Evolutionary conservation across 2,888 invertebrate genomes (phyloP).

Genomic region (Urechis unicinctus): DNA sequence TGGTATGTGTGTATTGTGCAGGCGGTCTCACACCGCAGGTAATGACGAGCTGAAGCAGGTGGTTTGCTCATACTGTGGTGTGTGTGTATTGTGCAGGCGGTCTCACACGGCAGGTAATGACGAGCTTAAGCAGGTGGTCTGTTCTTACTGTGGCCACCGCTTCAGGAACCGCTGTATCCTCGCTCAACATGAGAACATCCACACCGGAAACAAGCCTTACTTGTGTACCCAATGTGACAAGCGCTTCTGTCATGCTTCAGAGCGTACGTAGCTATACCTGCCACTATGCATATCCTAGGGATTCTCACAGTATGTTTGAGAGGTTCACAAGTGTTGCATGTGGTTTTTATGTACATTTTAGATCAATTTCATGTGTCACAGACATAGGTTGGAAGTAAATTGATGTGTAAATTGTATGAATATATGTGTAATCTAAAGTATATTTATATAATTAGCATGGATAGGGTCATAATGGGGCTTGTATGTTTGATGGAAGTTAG

Average conservation of each 20-base stretch:
- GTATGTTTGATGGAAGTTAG: too few species aligned
- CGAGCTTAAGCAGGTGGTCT: slow-evolving; percentile 1
- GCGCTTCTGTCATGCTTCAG: slow-evolving; percentile 6
- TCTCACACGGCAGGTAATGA: not conserved
- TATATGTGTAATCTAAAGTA: too few species aligned
- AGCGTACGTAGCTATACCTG: too few species aligned
- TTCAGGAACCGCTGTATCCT: slow-evolving; percentile 20
- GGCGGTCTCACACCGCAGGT: not conserved
- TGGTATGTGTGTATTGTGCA: not conserved
- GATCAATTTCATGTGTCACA: too few species aligned
- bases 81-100: not conserved
- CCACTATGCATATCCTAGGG: too few species aligned
- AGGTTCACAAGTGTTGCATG: too few species aligned
- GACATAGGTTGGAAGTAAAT: too few species aligned
- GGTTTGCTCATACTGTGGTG: slow-evolving; percentile 14
- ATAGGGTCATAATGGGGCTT: too few species aligned
- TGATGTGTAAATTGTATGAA: too few species aligned
- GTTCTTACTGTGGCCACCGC: slow-evolving; percentile 16
- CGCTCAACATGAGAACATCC: slow-evolving; percentile 26
- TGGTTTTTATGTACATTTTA: too few species aligned
- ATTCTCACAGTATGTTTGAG: too few species aligned
- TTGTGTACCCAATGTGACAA: slow-evolving; percentile 20
- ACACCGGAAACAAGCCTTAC: slow-evolving; percentile 24
- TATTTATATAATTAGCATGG: too few species aligned
- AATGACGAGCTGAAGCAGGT: not conserved